Percentiles rank a stretch among this genome's conserved stretches.
Conservation (phyloP, 2,888 invertebrate species). For the Erebia epiphron region DNA sequence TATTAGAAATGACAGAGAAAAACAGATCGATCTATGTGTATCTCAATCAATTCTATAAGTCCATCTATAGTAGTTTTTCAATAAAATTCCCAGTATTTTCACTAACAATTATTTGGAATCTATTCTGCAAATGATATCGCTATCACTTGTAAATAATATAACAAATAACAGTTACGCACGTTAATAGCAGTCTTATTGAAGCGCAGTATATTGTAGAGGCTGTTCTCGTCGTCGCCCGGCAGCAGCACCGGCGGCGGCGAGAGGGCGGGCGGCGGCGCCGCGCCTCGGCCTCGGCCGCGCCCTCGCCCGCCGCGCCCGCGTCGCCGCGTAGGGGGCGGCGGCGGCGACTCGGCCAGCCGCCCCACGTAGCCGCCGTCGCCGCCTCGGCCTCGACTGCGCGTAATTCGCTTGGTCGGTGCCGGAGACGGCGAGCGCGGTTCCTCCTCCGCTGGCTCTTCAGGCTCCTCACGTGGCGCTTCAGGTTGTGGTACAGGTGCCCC, state of each 20-base stretch:
- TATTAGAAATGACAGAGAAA: too few relatives aligned
- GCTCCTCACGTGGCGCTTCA: slow-evolving; percentile 64
- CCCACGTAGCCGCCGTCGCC: slow-evolving; percentile 76
- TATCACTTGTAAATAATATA: slow-evolving; percentile 3
- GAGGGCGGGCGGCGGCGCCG: slow-evolving; percentile 76
- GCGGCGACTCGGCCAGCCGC: slow-evolving; percentile 76
- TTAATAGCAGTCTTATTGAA: slow-evolving; percentile 92
- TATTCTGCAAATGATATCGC: background rate
- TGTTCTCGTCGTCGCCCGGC: slow-evolving; percentile 90
- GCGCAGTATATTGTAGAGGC: slow-evolving; percentile 91
- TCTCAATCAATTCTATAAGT: too few relatives aligned
- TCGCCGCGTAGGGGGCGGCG: slow-evolving; percentile 69
- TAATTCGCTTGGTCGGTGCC: slow-evolving; percentile 83
- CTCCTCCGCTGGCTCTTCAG: slow-evolving; percentile 67
- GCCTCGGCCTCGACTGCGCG: slow-evolving; percentile 84
- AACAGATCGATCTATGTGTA: too few relatives aligned
- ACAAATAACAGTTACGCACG: slow-evolving; percentile 67
- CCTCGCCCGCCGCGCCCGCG: slow-evolving; percentile 70
- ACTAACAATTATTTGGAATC: too few relatives aligned
- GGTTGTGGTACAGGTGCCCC: slow-evolving; percentile 63
- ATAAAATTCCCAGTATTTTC: too few relatives aligned
- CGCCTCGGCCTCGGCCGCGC: slow-evolving; percentile 69
- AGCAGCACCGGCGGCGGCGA: slow-evolving; percentile 77
- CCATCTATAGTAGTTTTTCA: too few relatives aligned
- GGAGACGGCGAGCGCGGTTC: slow-evolving; percentile 83